Conservation (phyloP, 2,888 invertebrate species). For the Hemistola chrysoprasaria region DNA sequence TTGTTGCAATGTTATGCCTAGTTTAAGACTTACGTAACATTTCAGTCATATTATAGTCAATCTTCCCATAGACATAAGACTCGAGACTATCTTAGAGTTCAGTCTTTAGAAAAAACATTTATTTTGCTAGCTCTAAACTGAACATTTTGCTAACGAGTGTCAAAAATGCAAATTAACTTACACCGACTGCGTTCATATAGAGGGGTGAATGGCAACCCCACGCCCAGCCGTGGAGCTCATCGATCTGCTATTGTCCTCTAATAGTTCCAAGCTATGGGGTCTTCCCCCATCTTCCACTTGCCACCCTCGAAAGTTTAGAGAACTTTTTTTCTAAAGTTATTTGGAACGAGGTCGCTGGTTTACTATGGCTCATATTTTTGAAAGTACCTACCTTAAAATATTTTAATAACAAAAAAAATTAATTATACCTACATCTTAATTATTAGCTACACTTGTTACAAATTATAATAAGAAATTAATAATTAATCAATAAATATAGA, state of each 20-base stretch:
- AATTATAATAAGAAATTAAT: too few species aligned
- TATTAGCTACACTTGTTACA: too few species aligned
- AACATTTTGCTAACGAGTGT: conserved; percentile 28
- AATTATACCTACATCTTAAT: too few species aligned
- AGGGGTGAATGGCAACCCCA: conserved; percentile 42
- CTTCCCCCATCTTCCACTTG: conserved; percentile 56
- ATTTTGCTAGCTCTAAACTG: not conserved
- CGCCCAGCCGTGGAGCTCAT: conserved; percentile 52
- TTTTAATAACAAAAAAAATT: too few species aligned
- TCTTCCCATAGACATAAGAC: too few species aligned
- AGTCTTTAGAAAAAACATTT: not conserved
- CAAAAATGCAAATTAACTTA: conserved; percentile 73
- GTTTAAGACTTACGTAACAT: too few species aligned
- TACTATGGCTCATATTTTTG: not conserved
- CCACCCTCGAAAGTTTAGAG: conserved; percentile 40
- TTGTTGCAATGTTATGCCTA: too few species aligned
- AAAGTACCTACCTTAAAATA: too few species aligned
- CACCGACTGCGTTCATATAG: conserved; percentile 36
- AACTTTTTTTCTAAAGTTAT: conserved; percentile 26
- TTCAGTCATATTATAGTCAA: too few species aligned
- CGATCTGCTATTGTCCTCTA: conserved; percentile 62
- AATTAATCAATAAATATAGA: too few species aligned
- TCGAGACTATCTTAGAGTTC: too few species aligned
- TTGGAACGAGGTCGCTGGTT: conserved; percentile 18
- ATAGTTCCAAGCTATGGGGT: conserved; percentile 52